phyloP scores from a whole-genome alignment of 2,888 invertebrate species.

The Mycogona germanica region DNA sequence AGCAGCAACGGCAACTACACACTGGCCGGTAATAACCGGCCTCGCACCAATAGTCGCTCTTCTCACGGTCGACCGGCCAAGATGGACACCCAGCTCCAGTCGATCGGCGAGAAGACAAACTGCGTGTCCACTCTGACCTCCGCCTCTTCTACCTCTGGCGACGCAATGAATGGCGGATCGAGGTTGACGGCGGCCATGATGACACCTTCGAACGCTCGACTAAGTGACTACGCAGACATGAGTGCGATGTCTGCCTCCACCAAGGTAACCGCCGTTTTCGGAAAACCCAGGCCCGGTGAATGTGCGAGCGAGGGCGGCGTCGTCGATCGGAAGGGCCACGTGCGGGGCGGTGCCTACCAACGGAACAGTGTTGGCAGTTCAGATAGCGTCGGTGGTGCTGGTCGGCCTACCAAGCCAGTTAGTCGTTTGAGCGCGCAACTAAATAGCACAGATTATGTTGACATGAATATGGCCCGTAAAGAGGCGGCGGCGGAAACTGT shows the following conservation, averaged over 20 bases:
- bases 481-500: not conserved
- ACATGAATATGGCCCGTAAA: not conserved
- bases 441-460: not conserved
- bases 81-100: slow-evolving; percentile 15
- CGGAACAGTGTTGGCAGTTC: too few relatives aligned
- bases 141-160: too few relatives aligned
- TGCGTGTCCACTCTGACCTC: not conserved
- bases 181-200: too few relatives aligned
- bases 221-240: not conserved
- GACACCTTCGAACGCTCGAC: not conserved
- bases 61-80: slow-evolving; percentile 9
- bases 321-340: too few relatives aligned
- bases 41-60: slow-evolving; percentile 8
- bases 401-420: not conserved
- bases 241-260: not conserved
- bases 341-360: too few relatives aligned
- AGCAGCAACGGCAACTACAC: slow-evolving; percentile 20
- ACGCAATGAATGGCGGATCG: too few relatives aligned
- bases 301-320: too few relatives aligned
- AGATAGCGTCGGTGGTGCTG: not conserved
- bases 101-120: slow-evolving; percentile 18
- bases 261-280: too few relatives aligned
- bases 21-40: not conserved
- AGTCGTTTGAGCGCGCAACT: not conserved
- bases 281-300: too few relatives aligned